These are phyloP conservation scores for Hetaerina americana DNA, from an alignment of 1,140 invertebrate species.

Conservation along the genomic window DNA sequence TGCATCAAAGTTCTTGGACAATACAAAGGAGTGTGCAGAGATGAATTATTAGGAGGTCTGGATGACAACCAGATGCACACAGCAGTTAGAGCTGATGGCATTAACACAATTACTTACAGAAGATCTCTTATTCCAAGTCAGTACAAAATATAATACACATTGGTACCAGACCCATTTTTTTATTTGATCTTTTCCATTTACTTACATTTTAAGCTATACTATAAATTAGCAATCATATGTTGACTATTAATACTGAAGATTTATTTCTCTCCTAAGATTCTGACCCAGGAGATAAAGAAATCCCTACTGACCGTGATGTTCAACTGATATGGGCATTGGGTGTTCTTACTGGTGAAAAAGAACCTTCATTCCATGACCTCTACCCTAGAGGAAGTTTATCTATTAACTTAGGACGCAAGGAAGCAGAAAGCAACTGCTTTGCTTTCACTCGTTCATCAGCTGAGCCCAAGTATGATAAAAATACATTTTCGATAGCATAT, in stretches of 20 bases:
- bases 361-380: slow-evolving; percentile 71
- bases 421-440: slow-evolving; percentile 51
- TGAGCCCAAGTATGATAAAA: slow-evolving; percentile 21
- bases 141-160: slow-evolving; percentile 18
- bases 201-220: no score
- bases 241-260: no score
- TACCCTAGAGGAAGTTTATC: slow-evolving; percentile 57
- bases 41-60: slow-evolving; percentile 57
- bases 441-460: slow-evolving; percentile 42
- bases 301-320: slow-evolving; percentile 44
- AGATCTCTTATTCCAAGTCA: slow-evolving; percentile 56
- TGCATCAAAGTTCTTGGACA: slow-evolving; percentile 73
- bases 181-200: no score
- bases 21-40: slow-evolving; percentile 74
- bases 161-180: background rate
- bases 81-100: slow-evolving; percentile 51
- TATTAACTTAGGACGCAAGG: slow-evolving; percentile 49
- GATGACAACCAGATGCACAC: slow-evolving; percentile 66
- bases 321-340: slow-evolving; percentile 79
- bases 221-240: no score
- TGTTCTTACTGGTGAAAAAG: slow-evolving; percentile 56
- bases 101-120: slow-evolving; percentile 66
- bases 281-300: slow-evolving; percentile 65
- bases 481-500: background rate
- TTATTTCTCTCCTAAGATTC: slow-evolving; percentile 32